Base-by-base conservation (phyloP, 2,888 invertebrate species). In the Diloba caeruleocephala region DNA sequence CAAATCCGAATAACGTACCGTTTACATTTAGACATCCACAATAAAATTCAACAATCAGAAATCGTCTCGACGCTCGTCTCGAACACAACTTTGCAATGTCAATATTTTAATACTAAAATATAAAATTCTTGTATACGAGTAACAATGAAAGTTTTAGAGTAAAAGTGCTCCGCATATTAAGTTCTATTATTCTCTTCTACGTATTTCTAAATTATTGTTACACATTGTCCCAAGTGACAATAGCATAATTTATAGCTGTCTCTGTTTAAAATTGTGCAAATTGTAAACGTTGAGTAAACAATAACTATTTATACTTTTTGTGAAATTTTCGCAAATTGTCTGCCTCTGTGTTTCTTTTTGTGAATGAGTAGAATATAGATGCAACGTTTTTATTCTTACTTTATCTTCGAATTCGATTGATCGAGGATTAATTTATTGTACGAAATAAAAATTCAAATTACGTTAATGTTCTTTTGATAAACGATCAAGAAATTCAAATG, bases 231-330 rank as follows among this genome's bases (percentile, higher is more conserved):
- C 21, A 26, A 45, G 33, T 62, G 55, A 61, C 67, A 73, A 64
- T 64, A 55, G 14, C 44, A 57, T 62, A 71, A 72, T 70, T 72
- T 75, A 71, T 72, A 21, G 42, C 48, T 5, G 44, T 43, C 49
- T 60, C 67, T 74, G 69, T 76, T 44, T 68, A 68, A 68, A 69
- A 52, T 76, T 80, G 79, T 73, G 76, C 81, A 79, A 79, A 74
- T 72, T 76, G 70, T 56, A 51, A 42, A 69, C 36, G 43, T 64
- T 68, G 45, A 37, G 54, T 55, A 69, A 78, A 73, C 65, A 71
- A 62, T 46, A 58, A 52, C 55, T 63, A 59, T 63, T 63, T 15
- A 46, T 3, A 50, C 65, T 77, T 71, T 74, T 75, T 70, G 53
- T 38, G 17, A 17, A 19, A 9, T 29, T 67, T 71, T 71, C 23